Percentiles rank a stretch among this genome's conserved stretches.
Evolutionary conservation across 1,140 invertebrate genomes (phyloP).

Genomic region (Cylas formicarius): DNA sequence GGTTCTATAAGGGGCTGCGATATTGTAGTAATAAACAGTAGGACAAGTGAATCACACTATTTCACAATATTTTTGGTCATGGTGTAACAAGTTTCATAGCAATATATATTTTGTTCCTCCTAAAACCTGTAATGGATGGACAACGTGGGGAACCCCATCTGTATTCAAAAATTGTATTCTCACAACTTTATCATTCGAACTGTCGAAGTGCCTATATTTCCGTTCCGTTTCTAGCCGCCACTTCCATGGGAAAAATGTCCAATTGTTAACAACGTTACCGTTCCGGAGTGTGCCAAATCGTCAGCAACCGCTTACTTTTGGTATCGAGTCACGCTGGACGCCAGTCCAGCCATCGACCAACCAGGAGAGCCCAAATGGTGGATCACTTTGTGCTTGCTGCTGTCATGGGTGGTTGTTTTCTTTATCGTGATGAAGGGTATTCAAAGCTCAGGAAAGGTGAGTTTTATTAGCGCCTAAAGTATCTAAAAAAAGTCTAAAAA

Average conservation of each 20-base stretch:
- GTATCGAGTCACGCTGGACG: slow-evolving; percentile 80
- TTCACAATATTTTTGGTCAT: too few relatives aligned
- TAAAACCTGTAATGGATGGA: too few relatives aligned
- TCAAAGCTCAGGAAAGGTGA: slow-evolving; percentile 92
- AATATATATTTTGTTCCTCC: too few relatives aligned
- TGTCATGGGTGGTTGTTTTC: slow-evolving; percentile 93
- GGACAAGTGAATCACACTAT: too few relatives aligned
- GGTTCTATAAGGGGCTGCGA: too few relatives aligned
- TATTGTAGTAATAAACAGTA: too few relatives aligned
- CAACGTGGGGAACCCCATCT: too few relatives aligned
- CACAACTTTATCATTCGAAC: neutral
- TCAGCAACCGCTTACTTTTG: slow-evolving; percentile 85
- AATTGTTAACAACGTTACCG: slow-evolving; percentile 58
- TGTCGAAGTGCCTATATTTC: too few relatives aligned
- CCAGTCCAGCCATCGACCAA: slow-evolving; percentile 74
- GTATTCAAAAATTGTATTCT: too few relatives aligned
- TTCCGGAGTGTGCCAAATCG: slow-evolving; percentile 70
- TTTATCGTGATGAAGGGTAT: slow-evolving; percentile 98
- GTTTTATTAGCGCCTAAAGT: slow-evolving; percentile 12
- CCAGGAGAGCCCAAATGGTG: slow-evolving; percentile 85
- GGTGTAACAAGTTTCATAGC: too few relatives aligned
- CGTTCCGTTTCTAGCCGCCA: slow-evolving; percentile 52
- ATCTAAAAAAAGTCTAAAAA: slow-evolving; percentile 2
- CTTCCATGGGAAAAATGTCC: slow-evolving; percentile 83
- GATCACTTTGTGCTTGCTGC: slow-evolving; percentile 84